phyloP scores from a whole-genome alignment of 2,888 invertebrate species.

The Leptinotarsa juncta region DNA sequence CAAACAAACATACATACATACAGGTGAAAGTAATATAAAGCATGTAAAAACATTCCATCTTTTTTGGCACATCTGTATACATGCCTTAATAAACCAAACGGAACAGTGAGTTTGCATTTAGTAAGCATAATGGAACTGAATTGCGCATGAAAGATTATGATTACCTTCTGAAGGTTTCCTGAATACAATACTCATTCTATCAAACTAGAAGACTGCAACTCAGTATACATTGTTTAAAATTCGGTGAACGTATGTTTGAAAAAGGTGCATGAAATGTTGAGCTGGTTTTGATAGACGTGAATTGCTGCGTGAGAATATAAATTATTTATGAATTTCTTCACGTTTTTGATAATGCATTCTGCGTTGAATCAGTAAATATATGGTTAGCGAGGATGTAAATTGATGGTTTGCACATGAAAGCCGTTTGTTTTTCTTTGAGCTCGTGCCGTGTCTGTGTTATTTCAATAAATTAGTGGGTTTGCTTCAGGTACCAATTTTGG shows the following conservation, averaged over 20 bases:
- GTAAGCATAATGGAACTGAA: neutral
- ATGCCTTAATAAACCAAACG: neutral
- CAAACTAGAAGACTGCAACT: neutral
- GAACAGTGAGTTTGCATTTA: neutral
- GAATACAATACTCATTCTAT: neutral
- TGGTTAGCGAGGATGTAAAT: conserved; percentile 5
- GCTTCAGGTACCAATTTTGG: neutral
- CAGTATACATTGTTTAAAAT: neutral
- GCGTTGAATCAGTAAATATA: conserved; percentile 4
- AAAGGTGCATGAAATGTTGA: conserved; percentile 10
- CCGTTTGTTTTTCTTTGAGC: conserved; percentile 14
- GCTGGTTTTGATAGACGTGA: conserved; percentile 16
- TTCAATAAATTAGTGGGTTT: neutral
- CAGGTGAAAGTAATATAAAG: too few relatives aligned
- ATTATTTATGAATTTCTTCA: conserved; percentile 15
- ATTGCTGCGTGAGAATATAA: conserved; percentile 9
- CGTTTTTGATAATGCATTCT: conserved; percentile 4
- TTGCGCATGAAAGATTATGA: neutral
- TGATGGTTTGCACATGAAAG: conserved; percentile 7
- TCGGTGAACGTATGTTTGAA: neutral
- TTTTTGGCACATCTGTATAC: neutral
- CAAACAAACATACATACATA: too few relatives aligned
- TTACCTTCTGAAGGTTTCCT: neutral
- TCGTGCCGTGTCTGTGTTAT: conserved; percentile 10
- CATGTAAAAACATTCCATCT: neutral